A percentile compares a stretch with the other conserved stretches of the same genome.
These are phyloP conservation scores for Lepilemur septentrionalis DNA, from an alignment of 2,797 vertebrate genomes.

Conservation along the genomic window DNA sequence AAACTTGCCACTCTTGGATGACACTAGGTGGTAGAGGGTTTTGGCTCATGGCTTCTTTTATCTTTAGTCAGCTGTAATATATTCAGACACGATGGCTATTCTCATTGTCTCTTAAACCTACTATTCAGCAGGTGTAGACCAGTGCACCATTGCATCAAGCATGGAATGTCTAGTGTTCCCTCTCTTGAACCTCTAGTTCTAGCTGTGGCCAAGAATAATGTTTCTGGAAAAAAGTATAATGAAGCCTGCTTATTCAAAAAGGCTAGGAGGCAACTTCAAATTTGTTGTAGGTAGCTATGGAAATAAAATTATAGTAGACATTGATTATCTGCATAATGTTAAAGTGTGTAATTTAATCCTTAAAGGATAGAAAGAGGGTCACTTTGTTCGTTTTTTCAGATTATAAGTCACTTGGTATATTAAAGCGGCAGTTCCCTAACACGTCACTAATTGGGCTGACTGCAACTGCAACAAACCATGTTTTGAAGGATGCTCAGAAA, in stretches of 20 bases:
- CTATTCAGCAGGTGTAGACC: background rate
- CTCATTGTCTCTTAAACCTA: background rate
- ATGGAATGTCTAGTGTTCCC: background rate
- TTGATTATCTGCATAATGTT: background rate
- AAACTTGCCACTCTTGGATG: background rate
- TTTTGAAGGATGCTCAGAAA: conserved; percentile 94
- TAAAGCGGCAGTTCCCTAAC: conserved; percentile 96
- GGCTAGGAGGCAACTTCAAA: background rate
- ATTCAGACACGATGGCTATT: background rate
- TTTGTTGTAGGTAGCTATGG: no score
- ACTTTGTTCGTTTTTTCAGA: conserved; percentile 84
- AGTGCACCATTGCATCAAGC: no score
- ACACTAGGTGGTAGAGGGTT: background rate
- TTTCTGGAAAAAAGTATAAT: background rate
- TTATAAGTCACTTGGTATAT: conserved; percentile 97
- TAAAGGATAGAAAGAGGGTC: background rate
- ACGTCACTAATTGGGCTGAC: conserved; percentile 93
- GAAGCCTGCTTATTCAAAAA: background rate
- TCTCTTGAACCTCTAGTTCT: background rate
- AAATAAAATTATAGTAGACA: background rate
- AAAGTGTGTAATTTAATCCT: background rate
- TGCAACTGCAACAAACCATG: conserved; percentile 94
- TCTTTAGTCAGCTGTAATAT: background rate
- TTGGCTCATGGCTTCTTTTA: background rate
- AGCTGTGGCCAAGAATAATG: background rate